phyloP scores from a whole-genome alignment of 2,113 vertebrate species.

The Alligator sinensis region DNA sequence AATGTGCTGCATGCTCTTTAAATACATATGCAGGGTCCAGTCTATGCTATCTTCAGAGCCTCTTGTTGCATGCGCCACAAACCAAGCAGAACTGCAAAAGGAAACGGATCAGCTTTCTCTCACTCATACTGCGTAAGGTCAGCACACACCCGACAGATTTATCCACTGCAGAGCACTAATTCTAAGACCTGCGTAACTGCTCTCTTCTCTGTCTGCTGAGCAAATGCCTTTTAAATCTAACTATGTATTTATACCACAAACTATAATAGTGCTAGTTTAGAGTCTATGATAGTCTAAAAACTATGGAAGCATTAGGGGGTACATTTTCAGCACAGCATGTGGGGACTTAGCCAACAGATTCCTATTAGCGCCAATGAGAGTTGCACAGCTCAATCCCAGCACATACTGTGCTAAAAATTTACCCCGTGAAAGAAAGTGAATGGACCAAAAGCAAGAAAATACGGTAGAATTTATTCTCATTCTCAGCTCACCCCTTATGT shows the following conservation, averaged over 20 bases:
- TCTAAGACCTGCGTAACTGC: not conserved
- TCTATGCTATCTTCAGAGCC: not conserved
- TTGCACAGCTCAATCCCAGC: not conserved
- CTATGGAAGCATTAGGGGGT: constrained; percentile 21
- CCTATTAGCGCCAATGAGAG: constrained; percentile 25
- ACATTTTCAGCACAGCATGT: constrained; percentile 54
- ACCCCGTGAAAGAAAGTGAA: not conserved
- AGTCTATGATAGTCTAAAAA: constrained; percentile 17
- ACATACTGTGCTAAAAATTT: not conserved
- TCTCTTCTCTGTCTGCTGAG: not conserved
- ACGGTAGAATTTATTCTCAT: not conserved
- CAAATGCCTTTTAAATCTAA: constrained; percentile 45
- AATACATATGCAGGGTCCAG: not conserved
- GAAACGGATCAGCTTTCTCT: not conserved
- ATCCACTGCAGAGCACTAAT: not conserved
- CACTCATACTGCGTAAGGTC: not conserved
- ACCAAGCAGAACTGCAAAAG: not conserved
- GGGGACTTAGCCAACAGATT: constrained; percentile 23
- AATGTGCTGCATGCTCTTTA: not conserved
- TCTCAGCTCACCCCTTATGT: not conserved
- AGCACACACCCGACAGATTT: not conserved
- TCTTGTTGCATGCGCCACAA: too few relatives aligned
- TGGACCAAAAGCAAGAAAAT: not conserved
- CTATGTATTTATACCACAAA: constrained; percentile 11
- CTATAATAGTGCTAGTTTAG: constrained; percentile 33